Base-by-base conservation (phyloP, 2,888 invertebrate species). In the Himalopsyche japonica region DNA sequence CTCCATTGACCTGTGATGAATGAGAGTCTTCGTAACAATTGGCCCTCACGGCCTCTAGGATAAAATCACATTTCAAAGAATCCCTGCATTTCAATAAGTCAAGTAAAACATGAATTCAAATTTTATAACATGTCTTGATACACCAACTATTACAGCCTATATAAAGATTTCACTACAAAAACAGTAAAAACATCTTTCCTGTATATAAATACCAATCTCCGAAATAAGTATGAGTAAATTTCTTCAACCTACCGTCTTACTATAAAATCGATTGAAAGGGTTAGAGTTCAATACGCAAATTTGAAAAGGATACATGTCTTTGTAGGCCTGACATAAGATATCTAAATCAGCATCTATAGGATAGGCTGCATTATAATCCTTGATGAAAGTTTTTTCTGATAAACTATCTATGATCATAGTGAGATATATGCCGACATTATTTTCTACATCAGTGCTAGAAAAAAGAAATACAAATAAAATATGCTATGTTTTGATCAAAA, bases 331-430 rank as follows among this genome's bases (percentile, higher is more conserved):
- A 6, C 92, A 89, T 57, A 96, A 88, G 88, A 93, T 89, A 70
- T 94, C 93, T n/a, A 96, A 88, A 88, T 96, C 96, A n/a, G 92
- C 91, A 79, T 93, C 92, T 12, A 96, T 91, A 0, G 96, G 95
- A 90, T 94, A 95, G 84, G 93, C 90, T 0, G 91, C 89, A 89
- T 95, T 93, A 90, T 95, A 96, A 90, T 97, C 96, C 15, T 92
- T 91, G 70, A 96, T 93, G 88, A 97, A 95, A 34, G 91, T 89
- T 64, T 89, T 89, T 88, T 92, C 92, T 2, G 92, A 90, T 10
- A 92, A 88, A 0, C 90, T 91, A 49, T 92, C 92, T 90, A 92
- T 89, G 89, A 92, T 89, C 84, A 91, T 89, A 0, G 91, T 87
- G 0, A 92, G 87, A 87, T 90, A 92, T 0, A 89, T 89, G 82